Conservation (phyloP, 2,888 invertebrate genomes). For the Drosophila pseudotalamancana region DNA sequence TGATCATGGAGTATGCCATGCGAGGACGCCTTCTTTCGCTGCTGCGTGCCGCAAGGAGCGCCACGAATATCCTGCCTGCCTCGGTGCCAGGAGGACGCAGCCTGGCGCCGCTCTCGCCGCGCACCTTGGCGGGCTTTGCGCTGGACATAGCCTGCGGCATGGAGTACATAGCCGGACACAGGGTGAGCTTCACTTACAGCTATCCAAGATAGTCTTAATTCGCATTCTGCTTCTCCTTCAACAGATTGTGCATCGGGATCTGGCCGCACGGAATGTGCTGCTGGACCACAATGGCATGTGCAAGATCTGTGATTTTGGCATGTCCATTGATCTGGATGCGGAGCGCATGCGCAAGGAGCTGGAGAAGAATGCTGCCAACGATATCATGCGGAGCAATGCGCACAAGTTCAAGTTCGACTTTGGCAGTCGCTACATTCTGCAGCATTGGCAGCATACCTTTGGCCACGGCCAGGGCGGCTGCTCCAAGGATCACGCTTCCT, state of each 20-base stretch:
- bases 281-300: constrained; percentile 94
- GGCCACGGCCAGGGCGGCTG: constrained; percentile 60
- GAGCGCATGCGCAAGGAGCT: constrained; percentile 74
- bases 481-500: constrained; percentile 56
- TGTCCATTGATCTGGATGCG: constrained; percentile 89
- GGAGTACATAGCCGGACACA: constrained; percentile 92
- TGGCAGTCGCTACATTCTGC: constrained; percentile 81
- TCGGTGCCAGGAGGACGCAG: constrained; percentile 83
- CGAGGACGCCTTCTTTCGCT: constrained; percentile 92
- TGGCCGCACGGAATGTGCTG: constrained; percentile 92
- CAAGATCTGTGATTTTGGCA: constrained; percentile 95
- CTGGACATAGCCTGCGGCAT: constrained; percentile 93
- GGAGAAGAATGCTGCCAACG: constrained; percentile 78
- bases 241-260: constrained; percentile 93
- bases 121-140: constrained; percentile 91
- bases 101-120: constrained; percentile 83
- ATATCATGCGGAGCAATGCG: constrained; percentile 74
- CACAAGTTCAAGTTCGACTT: constrained; percentile 82
- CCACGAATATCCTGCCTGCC: constrained; percentile 85
- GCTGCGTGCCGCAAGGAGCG: constrained; percentile 86
- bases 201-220: neutral
- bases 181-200: constrained; percentile 86
- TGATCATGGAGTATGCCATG: constrained; percentile 94
- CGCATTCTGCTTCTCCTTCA: neutral
- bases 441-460: constrained; percentile 81